Conservation (phyloP, 2,797 vertebrate genomes). For the Enteromius paludinosus region DNA sequence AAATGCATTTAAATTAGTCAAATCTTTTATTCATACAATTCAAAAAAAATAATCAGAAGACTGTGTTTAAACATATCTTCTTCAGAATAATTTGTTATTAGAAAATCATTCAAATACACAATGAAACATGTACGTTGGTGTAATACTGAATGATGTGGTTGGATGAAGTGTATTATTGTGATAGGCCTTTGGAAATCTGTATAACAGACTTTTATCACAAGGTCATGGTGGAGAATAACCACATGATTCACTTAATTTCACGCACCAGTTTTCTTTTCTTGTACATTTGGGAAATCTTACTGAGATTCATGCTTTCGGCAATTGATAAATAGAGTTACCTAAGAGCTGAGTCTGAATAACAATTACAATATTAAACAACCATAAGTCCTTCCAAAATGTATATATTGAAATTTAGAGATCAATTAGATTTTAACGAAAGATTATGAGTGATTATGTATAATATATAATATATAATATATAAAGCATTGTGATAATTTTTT, state of each 20-base stretch:
- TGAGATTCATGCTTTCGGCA: background rate
- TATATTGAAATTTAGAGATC: too few species aligned
- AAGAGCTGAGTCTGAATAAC: background rate
- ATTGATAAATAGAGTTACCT: background rate
- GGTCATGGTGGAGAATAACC: slow-evolving; percentile 3
- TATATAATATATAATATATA: too few species aligned
- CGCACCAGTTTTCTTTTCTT: background rate
- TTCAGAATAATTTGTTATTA: background rate
- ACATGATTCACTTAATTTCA: background rate
- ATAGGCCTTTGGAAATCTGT: slow-evolving; percentile 12
- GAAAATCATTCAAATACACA: background rate
- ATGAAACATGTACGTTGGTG: background rate
- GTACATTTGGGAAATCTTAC: background rate
- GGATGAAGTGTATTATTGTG: background rate
- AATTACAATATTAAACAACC: background rate
- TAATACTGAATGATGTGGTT: background rate
- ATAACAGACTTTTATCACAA: slow-evolving; percentile 6
- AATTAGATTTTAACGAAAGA: too few species aligned
- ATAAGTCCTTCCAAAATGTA: background rate
- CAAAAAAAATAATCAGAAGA: slow-evolving; percentile 1
- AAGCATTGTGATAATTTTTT: too few species aligned
- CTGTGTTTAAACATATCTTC: background rate
- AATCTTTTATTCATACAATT: background rate
- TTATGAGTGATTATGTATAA: too few species aligned
- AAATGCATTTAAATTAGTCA: background rate